Evolutionary conservation across 2,113 vertebrate species (phyloP).

Genomic region (Monarcha castaneiventris): DNA sequence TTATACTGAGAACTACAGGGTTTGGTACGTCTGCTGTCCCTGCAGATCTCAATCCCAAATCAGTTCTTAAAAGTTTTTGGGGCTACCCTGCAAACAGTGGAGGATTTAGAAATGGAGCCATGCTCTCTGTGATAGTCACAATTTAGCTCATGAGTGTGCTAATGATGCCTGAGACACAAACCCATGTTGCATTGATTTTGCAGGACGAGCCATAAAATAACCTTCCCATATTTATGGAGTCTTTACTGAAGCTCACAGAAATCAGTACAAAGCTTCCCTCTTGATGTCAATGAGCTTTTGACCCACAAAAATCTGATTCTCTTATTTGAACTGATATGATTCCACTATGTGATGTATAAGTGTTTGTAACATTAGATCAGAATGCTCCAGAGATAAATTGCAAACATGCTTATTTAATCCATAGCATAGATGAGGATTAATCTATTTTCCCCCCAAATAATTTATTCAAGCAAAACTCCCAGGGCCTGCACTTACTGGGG

Average conservation of each 20-base stretch:
- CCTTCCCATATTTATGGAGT: neutral
- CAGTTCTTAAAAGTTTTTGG: neutral
- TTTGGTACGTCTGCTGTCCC: constrained; percentile 35
- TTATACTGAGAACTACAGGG: neutral
- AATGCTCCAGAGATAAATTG: neutral
- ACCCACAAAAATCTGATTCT: neutral
- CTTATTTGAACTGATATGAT: neutral
- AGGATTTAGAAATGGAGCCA: neutral
- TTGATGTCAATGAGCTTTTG: neutral
- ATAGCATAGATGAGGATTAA: neutral
- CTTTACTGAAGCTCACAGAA: neutral
- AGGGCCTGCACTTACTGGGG: neutral
- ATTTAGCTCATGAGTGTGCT: neutral
- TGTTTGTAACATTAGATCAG: neutral
- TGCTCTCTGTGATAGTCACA: neutral
- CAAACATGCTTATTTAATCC: neutral
- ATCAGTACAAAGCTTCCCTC: neutral
- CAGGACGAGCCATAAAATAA: neutral
- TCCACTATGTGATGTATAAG: neutral
- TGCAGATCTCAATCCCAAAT: neutral
- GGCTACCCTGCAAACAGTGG: neutral
- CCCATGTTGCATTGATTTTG: neutral
- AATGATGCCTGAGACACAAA: neutral
- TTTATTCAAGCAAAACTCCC: neutral
- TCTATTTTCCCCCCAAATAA: neutral